phyloP scores from a whole-genome alignment of 1,140 invertebrate species.

The Euura saliciscinereae region DNA sequence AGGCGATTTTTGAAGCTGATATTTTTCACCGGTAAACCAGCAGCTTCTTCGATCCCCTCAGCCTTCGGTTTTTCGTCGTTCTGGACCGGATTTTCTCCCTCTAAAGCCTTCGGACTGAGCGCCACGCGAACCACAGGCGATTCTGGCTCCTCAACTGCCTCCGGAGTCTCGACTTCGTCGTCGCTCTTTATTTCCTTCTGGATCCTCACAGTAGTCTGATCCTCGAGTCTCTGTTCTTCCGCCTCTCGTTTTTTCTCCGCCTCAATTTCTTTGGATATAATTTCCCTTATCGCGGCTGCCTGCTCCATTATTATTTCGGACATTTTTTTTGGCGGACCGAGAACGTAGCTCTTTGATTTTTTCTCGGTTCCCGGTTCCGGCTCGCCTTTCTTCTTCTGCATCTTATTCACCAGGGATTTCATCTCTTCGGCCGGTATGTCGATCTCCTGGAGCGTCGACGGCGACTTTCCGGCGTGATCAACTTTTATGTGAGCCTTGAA shows the following conservation, averaged over 20 bases:
- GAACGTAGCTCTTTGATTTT: neutral
- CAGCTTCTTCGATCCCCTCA: neutral
- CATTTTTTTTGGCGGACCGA: constrained; percentile 23
- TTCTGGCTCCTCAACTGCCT: neutral
- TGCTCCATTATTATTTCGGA: constrained; percentile 34
- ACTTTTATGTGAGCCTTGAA: constrained; percentile 26
- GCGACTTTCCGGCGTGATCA: neutral
- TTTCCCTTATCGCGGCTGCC: constrained; percentile 41
- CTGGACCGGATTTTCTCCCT: too few species aligned
- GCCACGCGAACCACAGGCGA: neutral
- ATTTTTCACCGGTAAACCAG: neutral
- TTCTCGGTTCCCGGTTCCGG: neutral
- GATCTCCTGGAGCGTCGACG: constrained; percentile 8
- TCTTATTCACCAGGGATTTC: neutral
- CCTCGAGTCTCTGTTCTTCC: neutral
- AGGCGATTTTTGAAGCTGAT: neutral
- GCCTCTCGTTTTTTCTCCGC: constrained; percentile 7
- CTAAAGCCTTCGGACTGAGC: neutral
- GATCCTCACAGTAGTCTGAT: neutral
- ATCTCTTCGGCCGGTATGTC: constrained; percentile 7
- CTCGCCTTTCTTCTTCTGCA: neutral
- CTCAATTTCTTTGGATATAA: constrained; percentile 27
- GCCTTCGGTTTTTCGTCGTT: neutral
- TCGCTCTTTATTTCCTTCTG: too few species aligned
- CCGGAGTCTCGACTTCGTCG: neutral